phyloP scores from a whole-genome alignment of 2,113 vertebrate genomes.

The Oryzias woworae region DNA sequence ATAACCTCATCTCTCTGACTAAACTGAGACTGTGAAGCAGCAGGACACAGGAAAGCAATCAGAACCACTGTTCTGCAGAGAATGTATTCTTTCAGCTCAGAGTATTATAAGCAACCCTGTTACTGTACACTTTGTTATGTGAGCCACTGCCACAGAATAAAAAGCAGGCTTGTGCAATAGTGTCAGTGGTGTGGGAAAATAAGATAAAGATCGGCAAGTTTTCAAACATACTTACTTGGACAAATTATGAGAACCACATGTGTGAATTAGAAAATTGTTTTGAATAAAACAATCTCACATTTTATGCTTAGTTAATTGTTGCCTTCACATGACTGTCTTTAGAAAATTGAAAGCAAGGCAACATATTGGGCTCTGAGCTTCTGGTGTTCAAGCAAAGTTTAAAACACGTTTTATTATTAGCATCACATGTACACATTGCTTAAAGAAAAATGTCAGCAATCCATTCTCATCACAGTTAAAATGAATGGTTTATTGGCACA shows the following conservation, averaged over 20 bases:
- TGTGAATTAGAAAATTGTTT: constrained; percentile 18
- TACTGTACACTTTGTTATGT: background rate
- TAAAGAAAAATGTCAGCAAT: constrained; percentile 26
- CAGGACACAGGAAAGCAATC: background rate
- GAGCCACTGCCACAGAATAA: background rate
- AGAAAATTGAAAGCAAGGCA: constrained; percentile 10
- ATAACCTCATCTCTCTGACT: background rate
- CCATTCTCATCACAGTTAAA: constrained; percentile 14
- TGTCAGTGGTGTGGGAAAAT: background rate
- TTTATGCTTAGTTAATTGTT: constrained; percentile 8
- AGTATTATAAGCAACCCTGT: no score
- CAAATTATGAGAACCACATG: background rate
- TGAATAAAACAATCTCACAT: background rate
- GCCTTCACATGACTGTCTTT: constrained; percentile 29
- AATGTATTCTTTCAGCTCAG: no score
- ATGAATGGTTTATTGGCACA: constrained; percentile 11
- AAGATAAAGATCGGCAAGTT: background rate
- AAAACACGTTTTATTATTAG: constrained; percentile 33
- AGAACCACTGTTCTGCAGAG: background rate
- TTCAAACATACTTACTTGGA: no score
- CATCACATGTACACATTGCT: constrained; percentile 30
- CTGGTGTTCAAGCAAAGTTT: constrained; percentile 23
- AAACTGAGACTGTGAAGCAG: background rate
- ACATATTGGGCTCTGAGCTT: constrained; percentile 25
- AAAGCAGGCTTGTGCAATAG: background rate